Conservation (phyloP, 2,797 vertebrate species). For the Epinephelus malabaricus region DNA sequence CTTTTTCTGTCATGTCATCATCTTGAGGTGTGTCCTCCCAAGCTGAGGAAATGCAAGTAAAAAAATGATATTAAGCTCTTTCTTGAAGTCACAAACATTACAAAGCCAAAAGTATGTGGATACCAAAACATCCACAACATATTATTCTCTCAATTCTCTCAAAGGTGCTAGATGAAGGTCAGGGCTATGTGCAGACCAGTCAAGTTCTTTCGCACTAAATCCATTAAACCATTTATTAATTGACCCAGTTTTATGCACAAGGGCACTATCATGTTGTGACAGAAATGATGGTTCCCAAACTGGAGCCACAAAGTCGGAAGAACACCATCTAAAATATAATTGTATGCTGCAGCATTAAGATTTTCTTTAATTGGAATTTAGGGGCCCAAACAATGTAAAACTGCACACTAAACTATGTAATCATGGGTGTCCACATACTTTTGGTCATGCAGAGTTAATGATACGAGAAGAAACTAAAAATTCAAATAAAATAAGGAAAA, state of each 20-base stretch:
- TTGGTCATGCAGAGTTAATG: neutral
- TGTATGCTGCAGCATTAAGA: no score
- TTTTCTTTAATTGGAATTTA: no score
- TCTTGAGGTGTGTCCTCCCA: slow-evolving; percentile 83
- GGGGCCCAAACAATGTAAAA: neutral
- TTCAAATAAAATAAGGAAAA: neutral
- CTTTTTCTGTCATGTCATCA: slow-evolving; percentile 85
- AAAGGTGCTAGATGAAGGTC: neutral
- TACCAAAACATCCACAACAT: neutral
- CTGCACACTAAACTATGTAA: neutral
- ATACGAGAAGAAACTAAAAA: neutral
- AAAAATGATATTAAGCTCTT: neutral
- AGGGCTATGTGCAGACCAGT: neutral
- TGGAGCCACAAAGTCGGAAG: neutral
- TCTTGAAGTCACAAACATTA: neutral
- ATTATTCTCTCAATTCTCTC: neutral
- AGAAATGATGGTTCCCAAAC: neutral
- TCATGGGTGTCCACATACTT: neutral
- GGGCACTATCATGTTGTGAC: neutral
- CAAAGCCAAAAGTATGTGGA: neutral
- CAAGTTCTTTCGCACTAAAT: neutral
- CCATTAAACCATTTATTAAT: neutral
- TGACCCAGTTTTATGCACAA: neutral
- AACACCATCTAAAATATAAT: neutral
- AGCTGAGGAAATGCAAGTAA: slow-evolving; percentile 61